These are phyloP conservation scores for Monodelphis domestica DNA, from an alignment of 2,797 vertebrate species.

Conservation along the genomic window DNA sequence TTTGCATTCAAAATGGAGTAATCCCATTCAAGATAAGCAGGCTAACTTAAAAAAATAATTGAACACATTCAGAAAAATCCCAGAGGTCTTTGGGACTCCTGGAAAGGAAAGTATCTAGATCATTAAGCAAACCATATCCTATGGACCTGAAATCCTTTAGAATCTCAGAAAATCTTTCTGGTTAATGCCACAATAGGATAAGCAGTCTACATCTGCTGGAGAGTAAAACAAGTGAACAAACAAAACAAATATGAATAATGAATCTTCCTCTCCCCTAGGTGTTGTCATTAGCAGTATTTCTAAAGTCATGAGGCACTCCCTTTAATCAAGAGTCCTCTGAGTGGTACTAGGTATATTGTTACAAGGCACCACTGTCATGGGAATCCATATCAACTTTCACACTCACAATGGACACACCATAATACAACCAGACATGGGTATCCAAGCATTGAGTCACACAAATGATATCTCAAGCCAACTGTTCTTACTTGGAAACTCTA, in stretches of 20 bases:
- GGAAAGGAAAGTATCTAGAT: not conserved
- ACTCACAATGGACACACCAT: not conserved
- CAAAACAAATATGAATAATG: not conserved
- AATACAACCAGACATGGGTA: not conserved
- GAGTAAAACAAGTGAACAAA: not conserved
- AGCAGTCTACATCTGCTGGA: not conserved
- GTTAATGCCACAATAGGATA: not conserved
- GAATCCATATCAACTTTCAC: not conserved
- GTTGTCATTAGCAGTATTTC: not conserved
- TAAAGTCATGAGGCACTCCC: not conserved
- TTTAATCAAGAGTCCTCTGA: not conserved
- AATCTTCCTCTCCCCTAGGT: not conserved
- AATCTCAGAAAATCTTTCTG: not conserved
- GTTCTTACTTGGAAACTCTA: not conserved
- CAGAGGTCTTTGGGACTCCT: not conserved
- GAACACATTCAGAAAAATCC: not conserved
- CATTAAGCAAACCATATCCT: not conserved
- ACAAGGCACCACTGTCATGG: not conserved
- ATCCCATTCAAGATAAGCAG: not conserved
- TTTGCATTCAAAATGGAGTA: too few species aligned
- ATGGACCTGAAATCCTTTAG: not conserved
- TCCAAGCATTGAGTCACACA: not conserved
- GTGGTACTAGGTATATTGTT: not conserved
- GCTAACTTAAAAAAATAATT: not conserved
- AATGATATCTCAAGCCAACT: not conserved